Conservation (phyloP, 2,797 vertebrate species). For the Enteromius mattozi region DNA sequence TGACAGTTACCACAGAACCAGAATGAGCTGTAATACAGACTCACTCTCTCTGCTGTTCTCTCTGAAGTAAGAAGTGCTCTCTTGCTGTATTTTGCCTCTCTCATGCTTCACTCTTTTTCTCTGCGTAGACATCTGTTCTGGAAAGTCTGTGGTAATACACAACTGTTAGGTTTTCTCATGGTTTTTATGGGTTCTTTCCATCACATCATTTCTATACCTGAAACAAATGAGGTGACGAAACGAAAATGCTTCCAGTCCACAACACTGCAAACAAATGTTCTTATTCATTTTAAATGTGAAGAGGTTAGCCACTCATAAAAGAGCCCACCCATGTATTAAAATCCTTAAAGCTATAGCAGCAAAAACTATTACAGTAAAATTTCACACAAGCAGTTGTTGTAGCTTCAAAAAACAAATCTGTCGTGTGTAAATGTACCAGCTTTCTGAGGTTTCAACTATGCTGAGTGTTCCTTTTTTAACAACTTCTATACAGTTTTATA, state of each 20-base stretch:
- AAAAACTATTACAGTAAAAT: neutral
- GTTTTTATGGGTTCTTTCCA: slow-evolving; percentile 15
- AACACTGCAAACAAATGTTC: neutral
- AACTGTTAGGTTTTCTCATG: neutral
- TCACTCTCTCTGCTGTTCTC: neutral
- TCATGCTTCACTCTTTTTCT: slow-evolving; percentile 10
- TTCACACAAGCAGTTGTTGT: neutral
- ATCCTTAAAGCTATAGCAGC: neutral
- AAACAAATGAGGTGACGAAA: neutral
- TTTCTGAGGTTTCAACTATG: neutral
- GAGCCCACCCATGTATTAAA: neutral
- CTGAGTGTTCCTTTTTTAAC: neutral
- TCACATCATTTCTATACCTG: neutral
- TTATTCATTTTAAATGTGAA: neutral
- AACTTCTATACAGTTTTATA: neutral
- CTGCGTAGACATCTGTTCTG: slow-evolving; percentile 61
- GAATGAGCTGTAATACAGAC: neutral
- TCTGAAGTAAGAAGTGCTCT: neutral
- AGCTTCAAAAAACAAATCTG: slow-evolving; percentile 10
- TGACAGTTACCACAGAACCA: slow-evolving; percentile 33
- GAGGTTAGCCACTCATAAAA: neutral
- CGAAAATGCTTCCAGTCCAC: neutral
- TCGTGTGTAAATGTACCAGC: neutral
- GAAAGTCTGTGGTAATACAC: slow-evolving; percentile 71
- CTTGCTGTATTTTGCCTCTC: slow-evolving; percentile 5